Evolutionary conservation across 1,140 invertebrate species (phyloP), one percentile per base, ranked within the genome.

Genomic region (Psilanteris sp.): DNA sequence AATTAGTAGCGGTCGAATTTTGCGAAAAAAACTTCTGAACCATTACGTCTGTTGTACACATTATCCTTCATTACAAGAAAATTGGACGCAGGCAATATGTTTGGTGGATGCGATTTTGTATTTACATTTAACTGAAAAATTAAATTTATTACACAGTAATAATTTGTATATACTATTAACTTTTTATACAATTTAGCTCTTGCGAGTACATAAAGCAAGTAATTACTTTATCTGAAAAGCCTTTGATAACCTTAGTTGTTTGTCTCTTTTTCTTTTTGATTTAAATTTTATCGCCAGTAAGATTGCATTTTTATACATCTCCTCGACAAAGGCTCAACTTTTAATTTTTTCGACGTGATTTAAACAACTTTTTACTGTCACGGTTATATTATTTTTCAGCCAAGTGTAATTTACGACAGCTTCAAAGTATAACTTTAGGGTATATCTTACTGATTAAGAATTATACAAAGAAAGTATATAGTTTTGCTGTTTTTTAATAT

Each of bases 1-100:
- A 73, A 66, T 73, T 73, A 73, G 14, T 34, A 55, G 37, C 20
- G 27, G 36, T 34, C 37, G 52, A 61, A 71, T 54, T 46, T 68
- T 26, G 9, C 3, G 20, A 15, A 41, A 44, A 54, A 54, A 43
- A 39, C 3, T 7, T 6, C 3, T n/a, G 22, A 2, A n/a, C 26
- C 24, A 44, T 59, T 44, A 15, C 54, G n/a, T n/a, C 8, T 55
- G 26, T 31, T n/a, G 20, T 9, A 11, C 36, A 22, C 39, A 27
- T 37, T 11, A 2, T n/a, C 5, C 9, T 1, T 4, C 15, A 9
- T n/a, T 32, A 22, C 16, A 39, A 37, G 14, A 54, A 37, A 26
- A 27, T 26, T 18, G 20, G 14, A 39, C 7, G 8, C 34, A 9
- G 5, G 1, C 31, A 36, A 52, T 52, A 27, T 20, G 14, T 18